Evolutionary conservation across 2,797 vertebrate species (phyloP).

Genomic region (Knipowitschia caucasica): DNA sequence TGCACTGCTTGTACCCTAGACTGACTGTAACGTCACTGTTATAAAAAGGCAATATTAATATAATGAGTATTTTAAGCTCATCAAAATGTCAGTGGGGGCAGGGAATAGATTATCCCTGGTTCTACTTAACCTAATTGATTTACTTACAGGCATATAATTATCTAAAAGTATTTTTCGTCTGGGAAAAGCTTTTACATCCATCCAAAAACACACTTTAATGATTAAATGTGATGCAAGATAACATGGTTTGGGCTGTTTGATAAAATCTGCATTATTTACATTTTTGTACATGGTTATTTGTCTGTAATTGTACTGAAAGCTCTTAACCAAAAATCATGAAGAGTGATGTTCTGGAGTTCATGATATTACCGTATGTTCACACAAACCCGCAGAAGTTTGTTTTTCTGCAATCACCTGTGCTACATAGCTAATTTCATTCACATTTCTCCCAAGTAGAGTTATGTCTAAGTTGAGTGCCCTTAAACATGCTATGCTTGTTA

Average conservation of each 20-base stretch:
- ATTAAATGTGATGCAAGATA: background rate
- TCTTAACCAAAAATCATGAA: too few relatives aligned
- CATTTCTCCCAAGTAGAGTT: slow-evolving; percentile 4
- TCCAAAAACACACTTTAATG: slow-evolving; percentile 7
- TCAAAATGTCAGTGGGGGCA: background rate
- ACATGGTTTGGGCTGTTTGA: background rate
- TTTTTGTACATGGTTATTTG: too few relatives aligned
- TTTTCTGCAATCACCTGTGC: background rate
- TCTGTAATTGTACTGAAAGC: too few relatives aligned
- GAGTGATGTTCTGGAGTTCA: too few relatives aligned
- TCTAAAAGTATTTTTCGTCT: slow-evolving; percentile 11
- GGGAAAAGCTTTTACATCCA: background rate
- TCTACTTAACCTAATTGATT: slow-evolving; percentile 6
- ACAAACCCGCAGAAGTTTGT: too few relatives aligned
- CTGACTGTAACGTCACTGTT: background rate
- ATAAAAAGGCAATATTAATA: slow-evolving; percentile 3
- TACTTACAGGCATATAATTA: slow-evolving; percentile 7
- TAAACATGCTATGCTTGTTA: slow-evolving; percentile 1
- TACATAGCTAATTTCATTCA: background rate
- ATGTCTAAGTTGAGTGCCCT: background rate
- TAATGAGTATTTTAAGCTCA: slow-evolving; percentile 1
- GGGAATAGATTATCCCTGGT: slow-evolving; percentile 3
- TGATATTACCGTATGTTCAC: too few relatives aligned
- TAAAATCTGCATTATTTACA: background rate
- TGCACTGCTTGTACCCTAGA: background rate